These are phyloP conservation scores for Python bivittatus DNA, from an alignment of 2,113 vertebrate genomes.

Conservation along the genomic window DNA sequence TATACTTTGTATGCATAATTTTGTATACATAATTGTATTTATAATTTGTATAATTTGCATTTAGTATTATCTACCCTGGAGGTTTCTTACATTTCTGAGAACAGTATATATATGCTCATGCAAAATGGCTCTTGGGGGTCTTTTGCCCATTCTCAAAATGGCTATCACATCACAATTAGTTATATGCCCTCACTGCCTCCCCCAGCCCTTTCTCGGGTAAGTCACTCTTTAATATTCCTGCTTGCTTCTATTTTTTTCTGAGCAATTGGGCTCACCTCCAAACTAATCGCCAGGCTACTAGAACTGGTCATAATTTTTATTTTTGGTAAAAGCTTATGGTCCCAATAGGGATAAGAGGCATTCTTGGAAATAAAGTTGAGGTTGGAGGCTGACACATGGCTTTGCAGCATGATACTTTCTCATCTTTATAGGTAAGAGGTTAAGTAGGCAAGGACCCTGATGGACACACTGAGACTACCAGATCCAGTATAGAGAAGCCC, in stretches of 20 bases:
- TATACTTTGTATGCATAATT: neutral
- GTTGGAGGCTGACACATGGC: neutral
- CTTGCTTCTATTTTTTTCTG: neutral
- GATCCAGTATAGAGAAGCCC: neutral
- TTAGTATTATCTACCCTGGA: neutral
- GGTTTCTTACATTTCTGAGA: neutral
- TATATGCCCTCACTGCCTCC: neutral
- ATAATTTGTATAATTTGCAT: too few species aligned
- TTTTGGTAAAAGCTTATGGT: neutral
- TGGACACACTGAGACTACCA: neutral
- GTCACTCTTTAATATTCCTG: neutral
- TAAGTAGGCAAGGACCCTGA: neutral
- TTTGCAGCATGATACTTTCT: neutral
- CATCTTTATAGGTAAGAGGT: neutral
- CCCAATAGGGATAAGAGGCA: neutral
- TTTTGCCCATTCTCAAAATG: neutral
- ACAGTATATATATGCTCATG: neutral
- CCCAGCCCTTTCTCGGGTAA: neutral
- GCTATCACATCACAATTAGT: neutral
- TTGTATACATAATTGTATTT: too few species aligned
- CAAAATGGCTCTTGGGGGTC: neutral
- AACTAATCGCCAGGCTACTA: neutral
- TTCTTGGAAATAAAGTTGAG: neutral
- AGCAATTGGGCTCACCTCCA: neutral
- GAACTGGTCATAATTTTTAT: neutral